These are phyloP conservation scores for Pseudorasbora parva DNA, from an alignment of 2,113 vertebrate genomes.

Conservation along the genomic window DNA sequence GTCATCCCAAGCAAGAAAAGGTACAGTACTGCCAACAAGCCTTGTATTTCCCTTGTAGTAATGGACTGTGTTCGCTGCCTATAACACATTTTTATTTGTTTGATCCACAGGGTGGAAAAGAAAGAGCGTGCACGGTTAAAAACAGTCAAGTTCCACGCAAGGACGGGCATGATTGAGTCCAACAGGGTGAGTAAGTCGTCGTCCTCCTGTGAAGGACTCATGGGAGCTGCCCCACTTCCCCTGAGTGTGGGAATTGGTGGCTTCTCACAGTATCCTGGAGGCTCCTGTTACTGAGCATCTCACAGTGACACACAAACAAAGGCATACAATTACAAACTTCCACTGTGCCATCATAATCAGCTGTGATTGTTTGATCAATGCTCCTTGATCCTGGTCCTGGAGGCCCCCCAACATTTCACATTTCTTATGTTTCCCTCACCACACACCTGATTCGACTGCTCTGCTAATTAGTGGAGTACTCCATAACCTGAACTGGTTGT, in stretches of 20 bases:
- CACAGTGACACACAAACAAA: conserved; percentile 14
- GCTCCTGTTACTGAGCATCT: conserved; percentile 63
- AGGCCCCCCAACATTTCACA: not conserved
- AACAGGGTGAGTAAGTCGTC: conserved; percentile 88
- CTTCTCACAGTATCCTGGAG: conserved; percentile 61
- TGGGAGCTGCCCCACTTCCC: conserved; percentile 70
- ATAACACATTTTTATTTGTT: not conserved
- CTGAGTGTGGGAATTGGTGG: conserved; percentile 66
- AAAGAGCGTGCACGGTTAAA: conserved; percentile 97
- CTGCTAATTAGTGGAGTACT: not conserved
- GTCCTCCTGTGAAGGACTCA: conserved; percentile 56
- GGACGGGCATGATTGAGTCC: conserved; percentile 97
- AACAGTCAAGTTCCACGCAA: conserved; percentile 98
- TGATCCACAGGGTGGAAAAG: conserved; percentile 83
- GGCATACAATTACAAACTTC: not conserved
- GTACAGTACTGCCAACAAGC: conserved; percentile 65
- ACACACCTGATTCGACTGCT: not conserved
- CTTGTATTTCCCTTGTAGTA: not conserved
- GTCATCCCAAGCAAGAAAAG: conserved; percentile 99
- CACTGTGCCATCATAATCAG: conserved; percentile 2
- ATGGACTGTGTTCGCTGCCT: not conserved
- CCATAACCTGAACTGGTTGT: not conserved
- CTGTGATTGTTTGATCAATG: conserved; percentile 20
- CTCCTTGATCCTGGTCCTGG: not conserved
- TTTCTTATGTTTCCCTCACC: not conserved